Conservation (phyloP, 2,113 vertebrate species). For the Cyprinodon tularosa region DNA sequence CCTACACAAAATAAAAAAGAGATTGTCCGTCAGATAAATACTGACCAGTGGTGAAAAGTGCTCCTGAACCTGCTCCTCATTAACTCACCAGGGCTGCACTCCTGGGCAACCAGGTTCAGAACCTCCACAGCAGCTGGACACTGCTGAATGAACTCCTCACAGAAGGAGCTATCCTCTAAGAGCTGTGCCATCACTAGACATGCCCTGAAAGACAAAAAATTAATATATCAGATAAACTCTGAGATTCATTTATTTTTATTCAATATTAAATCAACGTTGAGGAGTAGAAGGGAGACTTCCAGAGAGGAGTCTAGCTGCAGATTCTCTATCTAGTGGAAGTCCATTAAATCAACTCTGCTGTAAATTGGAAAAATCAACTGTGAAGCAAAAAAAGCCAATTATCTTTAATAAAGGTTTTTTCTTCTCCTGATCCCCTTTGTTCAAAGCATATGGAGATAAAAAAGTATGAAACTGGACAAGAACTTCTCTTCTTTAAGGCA, state of each 20-base stretch:
- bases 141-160: constrained; percentile 99
- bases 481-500: too few species aligned
- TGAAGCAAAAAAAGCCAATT: not conserved
- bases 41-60: not conserved
- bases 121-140: constrained; percentile 98
- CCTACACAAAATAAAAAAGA: constrained; percentile 75
- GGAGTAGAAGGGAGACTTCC: not conserved
- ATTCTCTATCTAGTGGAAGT: not conserved
- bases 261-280: not conserved
- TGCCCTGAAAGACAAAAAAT: constrained; percentile 79
- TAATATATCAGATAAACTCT: not conserved
- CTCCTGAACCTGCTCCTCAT: not conserved
- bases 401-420: not conserved
- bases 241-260: not conserved
- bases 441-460: too few species aligned
- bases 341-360: not conserved
- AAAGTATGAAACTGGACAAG: too few species aligned
- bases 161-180: constrained; percentile 97
- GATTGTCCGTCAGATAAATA: constrained; percentile 7
- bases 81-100: constrained; percentile 92
- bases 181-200: constrained; percentile 99
- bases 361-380: not conserved
- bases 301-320: not conserved
- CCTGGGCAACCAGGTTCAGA: constrained; percentile 95
- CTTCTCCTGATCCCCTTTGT: not conserved